phyloP scores from a whole-genome alignment of 2,113 vertebrate genomes.

The Phaethornis superciliosus region DNA sequence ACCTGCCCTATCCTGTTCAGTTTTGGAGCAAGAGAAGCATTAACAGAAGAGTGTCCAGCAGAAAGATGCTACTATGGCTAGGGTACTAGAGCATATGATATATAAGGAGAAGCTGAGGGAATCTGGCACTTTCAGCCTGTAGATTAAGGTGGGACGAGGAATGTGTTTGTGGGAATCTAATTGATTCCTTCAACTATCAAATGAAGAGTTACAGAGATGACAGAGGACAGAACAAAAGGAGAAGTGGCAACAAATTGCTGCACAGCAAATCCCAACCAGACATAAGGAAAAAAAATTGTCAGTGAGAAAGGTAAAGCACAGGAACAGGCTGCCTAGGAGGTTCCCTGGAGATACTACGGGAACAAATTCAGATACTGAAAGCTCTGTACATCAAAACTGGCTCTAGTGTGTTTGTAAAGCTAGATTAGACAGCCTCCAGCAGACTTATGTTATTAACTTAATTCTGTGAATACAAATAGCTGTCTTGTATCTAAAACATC shows the following conservation, averaged over 20 bases:
- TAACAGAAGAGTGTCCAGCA: background rate
- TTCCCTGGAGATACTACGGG: background rate
- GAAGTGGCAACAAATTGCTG: background rate
- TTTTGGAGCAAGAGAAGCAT: background rate
- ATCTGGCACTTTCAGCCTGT: fast-evolving
- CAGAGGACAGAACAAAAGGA: background rate
- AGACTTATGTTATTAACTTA: background rate
- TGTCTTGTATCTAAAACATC: background rate
- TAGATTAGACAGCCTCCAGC: background rate
- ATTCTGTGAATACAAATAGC: background rate
- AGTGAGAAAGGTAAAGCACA: background rate
- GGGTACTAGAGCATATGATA: background rate
- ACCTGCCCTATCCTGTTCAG: background rate
- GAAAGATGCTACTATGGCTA: background rate
- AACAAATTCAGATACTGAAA: background rate
- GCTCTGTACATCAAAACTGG: background rate
- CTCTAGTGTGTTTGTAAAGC: background rate
- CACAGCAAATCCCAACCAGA: background rate
- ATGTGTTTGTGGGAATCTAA: background rate
- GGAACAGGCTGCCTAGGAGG: background rate
- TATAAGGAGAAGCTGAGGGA: background rate
- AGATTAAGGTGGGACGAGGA: background rate
- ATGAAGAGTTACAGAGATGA: background rate
- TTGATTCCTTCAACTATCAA: background rate
- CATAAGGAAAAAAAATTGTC: background rate